A percentile compares a stretch with the other conserved stretches of the same genome.
phyloP scores from a whole-genome alignment of 1,140 invertebrate genomes.

The honey bee (Apis mellifera) region Amel_HAv3.1 CM009937.2:718001-718500 shows the following conservation, averaged over 20 bases:
- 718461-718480: no score
- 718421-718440: no score
- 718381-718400: no score
- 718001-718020: background rate
- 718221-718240: background rate
- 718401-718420: no score
- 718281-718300: background rate
- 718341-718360: no score
- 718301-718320: background rate
- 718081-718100: constrained; percentile 10
- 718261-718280: background rate
- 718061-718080: constrained; percentile 27
- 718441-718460: no score
- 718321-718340: background rate
- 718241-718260: background rate
- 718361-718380: no score
- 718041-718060: constrained; percentile 11
- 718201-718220: background rate
- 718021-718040: constrained; percentile 1
- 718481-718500: no score
- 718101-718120: background rate
- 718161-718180: background rate
- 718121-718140: constrained; percentile 8
- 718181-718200: background rate
- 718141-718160: constrained; percentile 1